phyloP scores from a whole-genome alignment of 2,888 invertebrate species.

The Aphodius sticticus region DNA sequence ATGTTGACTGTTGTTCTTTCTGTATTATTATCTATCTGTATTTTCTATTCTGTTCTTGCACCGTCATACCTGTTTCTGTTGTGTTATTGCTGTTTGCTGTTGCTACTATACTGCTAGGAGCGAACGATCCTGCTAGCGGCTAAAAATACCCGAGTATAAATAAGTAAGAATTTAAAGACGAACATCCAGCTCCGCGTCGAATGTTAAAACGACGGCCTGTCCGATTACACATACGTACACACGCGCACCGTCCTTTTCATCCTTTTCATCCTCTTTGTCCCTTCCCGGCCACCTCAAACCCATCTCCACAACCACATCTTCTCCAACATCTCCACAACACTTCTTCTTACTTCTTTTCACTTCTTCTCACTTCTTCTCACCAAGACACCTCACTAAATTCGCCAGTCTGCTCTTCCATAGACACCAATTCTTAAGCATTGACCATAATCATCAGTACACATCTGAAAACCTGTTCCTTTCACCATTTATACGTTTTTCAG shows the following conservation, averaged over 20 bases:
- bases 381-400: too few relatives aligned
- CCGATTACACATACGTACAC: slow-evolving; percentile 17
- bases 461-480: too few relatives aligned
- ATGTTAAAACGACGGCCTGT: slow-evolving; percentile 26
- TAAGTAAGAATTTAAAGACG: slow-evolving; percentile 54
- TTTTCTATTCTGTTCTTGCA: slow-evolving; percentile 49
- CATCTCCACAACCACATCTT: background rate
- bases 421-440: too few relatives aligned
- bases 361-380: background rate
- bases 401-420: too few relatives aligned
- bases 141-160: slow-evolving; percentile 58
- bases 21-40: slow-evolving; percentile 7
- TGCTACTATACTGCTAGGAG: slow-evolving; percentile 47
- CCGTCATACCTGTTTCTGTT: slow-evolving; percentile 53
- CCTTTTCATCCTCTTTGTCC: slow-evolving; percentile 13
- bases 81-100: slow-evolving; percentile 53
- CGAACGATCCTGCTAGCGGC: slow-evolving; percentile 55
- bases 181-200: slow-evolving; percentile 42
- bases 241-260: slow-evolving; percentile 13
- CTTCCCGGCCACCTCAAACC: background rate
- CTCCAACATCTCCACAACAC: background rate
- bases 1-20: slow-evolving; percentile 50
- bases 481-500: too few relatives aligned
- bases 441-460: too few relatives aligned
- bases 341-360: background rate